phyloP scores from a whole-genome alignment of 2,113 vertebrate species.

The Perognathus longimembris region DNA sequence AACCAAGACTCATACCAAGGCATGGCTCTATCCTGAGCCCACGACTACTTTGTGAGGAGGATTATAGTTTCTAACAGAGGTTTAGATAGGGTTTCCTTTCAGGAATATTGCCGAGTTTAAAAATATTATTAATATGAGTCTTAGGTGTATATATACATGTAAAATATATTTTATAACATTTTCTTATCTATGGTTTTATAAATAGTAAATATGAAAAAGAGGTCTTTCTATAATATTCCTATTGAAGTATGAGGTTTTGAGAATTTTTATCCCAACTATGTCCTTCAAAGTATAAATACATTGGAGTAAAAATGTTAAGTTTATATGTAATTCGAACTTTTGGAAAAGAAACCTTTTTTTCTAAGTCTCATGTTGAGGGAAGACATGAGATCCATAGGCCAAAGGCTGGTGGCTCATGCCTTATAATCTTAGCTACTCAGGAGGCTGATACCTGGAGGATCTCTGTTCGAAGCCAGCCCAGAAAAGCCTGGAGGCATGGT shows the following conservation, averaged over 20 bases:
- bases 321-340: background rate
- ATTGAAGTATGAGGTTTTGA: background rate
- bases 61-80: background rate
- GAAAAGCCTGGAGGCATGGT: too few species aligned
- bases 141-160: background rate
- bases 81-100: background rate
- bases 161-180: background rate
- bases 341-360: background rate
- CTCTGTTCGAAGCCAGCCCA: too few species aligned
- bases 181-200: slow-evolving; percentile 23
- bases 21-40: background rate
- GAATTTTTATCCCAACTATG: slow-evolving; percentile 45
- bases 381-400: background rate
- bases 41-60: slow-evolving; percentile 21
- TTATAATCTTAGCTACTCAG: too few species aligned
- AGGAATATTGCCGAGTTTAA: too few species aligned
- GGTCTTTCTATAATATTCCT: too few species aligned
- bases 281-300: slow-evolving; percentile 29
- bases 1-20: background rate
- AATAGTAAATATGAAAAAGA: background rate
- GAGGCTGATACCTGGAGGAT: too few species aligned
- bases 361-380: background rate
- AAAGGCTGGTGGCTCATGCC: too few species aligned
- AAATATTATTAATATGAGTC: background rate
- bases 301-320: background rate